Base-by-base conservation (phyloP, 2,113 vertebrate genomes). In the Donacobius atricapilla region DNA sequence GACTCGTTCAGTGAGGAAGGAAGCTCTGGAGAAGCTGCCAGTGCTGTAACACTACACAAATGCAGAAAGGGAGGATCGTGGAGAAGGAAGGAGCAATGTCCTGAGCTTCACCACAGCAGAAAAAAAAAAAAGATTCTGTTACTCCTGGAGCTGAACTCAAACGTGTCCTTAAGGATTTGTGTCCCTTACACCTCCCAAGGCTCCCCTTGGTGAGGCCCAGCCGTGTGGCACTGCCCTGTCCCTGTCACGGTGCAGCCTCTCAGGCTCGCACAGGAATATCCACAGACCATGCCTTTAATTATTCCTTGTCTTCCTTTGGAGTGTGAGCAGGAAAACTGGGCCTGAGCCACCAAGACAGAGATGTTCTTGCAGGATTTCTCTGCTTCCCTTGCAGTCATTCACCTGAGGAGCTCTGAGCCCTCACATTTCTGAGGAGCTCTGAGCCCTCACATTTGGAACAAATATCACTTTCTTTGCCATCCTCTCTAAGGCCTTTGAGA, bases 381-480 rank as follows among this genome's bases (percentile, higher is more conserved):
- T 71, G 79, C 92, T 75, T 71, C 54, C 90, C 82, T 94, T 93
- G 92, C 85, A 94, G 95, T 90, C 92, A 64, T 91, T 75, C 94
- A 95, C 96, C 94, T 86, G 91, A 95, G 89, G 91, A 95, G 39
- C 82, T 86, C 71, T 78, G 90, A 94, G 89, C 84, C 77, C 69
- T 73, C 87, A 90, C 93, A 93, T 96, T 95, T 96, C 94, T 86
- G 91, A 95, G 89, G 91, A 95, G 39, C 82, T 86, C 71, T 78
- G 90, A 94, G 89, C 84, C 77, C 69, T 73, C 87, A 90, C 93
- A 93, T 96, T 95, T 96, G 96, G 95, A 95, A 95, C 68, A 95
- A 92, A 97, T 94, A 91, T 30, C 44, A 3, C 83, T 95, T 88
- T 88, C 78, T 77, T 56, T 95, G 82, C 89, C 7, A 1, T 88